These are phyloP conservation scores for Ia io DNA, from an alignment of 2,113 vertebrate species.

Conservation along the genomic window DNA sequence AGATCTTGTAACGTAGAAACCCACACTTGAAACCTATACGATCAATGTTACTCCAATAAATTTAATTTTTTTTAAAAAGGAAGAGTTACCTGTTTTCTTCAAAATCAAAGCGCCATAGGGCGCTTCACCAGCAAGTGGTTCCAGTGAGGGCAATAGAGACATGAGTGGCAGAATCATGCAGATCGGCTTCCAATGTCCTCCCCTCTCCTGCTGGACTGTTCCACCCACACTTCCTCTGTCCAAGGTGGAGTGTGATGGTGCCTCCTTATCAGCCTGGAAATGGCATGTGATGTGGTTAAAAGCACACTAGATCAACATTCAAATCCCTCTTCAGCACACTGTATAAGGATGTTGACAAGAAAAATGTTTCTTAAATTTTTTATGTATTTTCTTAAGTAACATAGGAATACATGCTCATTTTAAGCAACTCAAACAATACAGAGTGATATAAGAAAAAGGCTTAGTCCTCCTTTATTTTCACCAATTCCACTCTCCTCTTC, in stretches of 20 bases:
- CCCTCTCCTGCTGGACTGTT: rapidly evolving
- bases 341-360: neutral
- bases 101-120: neutral
- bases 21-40: too few species aligned
- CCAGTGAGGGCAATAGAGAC: neutral
- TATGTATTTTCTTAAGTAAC: neutral
- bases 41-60: too few species aligned
- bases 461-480: neutral
- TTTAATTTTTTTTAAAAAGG: too few species aligned
- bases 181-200: neutral
- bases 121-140: neutral
- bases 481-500: neutral
- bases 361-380: neutral
- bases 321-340: neutral
- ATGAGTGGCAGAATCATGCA: neutral
- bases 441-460: neutral
- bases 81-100: neutral
- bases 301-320: neutral
- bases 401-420: neutral
- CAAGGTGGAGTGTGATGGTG: neutral
- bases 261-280: neutral
- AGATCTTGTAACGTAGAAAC: too few species aligned
- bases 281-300: too few species aligned
- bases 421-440: neutral
- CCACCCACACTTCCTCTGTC: neutral